These are phyloP conservation scores for Eriosoma lanigerum DNA, from an alignment of 1,140 invertebrate genomes.

Conservation along the genomic window DNA sequence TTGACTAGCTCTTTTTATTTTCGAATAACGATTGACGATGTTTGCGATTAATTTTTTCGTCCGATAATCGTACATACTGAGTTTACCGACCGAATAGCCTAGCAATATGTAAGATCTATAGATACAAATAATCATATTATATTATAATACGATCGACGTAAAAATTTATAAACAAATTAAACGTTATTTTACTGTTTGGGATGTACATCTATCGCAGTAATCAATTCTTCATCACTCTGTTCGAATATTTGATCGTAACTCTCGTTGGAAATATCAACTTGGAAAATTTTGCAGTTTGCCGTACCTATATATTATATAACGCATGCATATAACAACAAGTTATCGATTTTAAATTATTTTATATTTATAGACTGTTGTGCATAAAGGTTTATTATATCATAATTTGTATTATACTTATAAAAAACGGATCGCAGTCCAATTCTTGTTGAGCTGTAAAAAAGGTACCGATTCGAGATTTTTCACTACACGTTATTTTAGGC, in stretches of 20 bases:
- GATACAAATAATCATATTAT: not conserved
- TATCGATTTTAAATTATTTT: not conserved
- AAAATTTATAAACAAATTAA: not conserved
- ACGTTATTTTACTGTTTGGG: not conserved
- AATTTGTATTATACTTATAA: conserved; percentile 20
- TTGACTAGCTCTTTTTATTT: not conserved
- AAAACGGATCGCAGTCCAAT: not conserved
- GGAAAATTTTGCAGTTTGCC: not conserved
- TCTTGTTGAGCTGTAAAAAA: not conserved
- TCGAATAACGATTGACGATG: too few species aligned
- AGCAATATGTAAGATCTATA: not conserved
- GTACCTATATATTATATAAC: conserved; percentile 12
- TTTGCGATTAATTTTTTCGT: not conserved
- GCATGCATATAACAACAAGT: not conserved
- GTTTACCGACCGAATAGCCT: conserved; percentile 2
- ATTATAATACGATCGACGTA: not conserved
- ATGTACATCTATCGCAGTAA: not conserved
- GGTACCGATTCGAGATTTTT: not conserved
- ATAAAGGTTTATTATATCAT: too few species aligned
- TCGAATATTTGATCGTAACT: not conserved
- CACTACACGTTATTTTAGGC: too few species aligned
- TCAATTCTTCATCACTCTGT: not conserved
- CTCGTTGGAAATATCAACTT: not conserved
- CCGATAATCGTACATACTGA: not conserved
- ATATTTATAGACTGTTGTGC: not conserved